Evolutionary conservation across 2,113 vertebrate genomes (phyloP), one percentile per base, ranked within the genome.

Genomic region (Pyrgilauda ruficollis): DNA sequence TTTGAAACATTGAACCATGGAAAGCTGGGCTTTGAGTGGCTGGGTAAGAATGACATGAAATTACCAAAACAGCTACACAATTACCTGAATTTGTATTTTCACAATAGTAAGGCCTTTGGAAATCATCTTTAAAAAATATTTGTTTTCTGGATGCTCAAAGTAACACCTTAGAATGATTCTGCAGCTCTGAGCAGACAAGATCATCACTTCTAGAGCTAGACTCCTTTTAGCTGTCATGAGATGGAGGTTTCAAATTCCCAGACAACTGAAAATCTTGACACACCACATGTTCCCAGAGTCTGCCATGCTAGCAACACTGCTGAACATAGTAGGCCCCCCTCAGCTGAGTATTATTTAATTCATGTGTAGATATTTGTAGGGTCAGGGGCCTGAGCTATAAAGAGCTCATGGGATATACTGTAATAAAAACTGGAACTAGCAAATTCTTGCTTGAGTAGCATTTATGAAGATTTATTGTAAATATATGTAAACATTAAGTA

Each of bases 401-500:
- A 85, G 63, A 75, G n/a, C 43, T 84, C 41, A 37, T 33, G 66
- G 44, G 44, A 72, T 74, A 89, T n/a, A 33, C 24, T 52, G 7
- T 64, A 67, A 87, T 74, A 89, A 89, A 92, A 90, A 52, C 30
- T 82, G 58, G 61, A 94, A 90, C 80, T 58, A 84, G 69, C 30
- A 89, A 88, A 95, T 87, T 92, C 90, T 92, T 95, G 61, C 73
- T 64, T 73, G 44, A 89, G 79, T 50, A 81, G 61, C 69, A 67
- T 87, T 94, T 83, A 79, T 66, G 41, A 94, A 89, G 62, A 81
- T 74, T 75, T 94, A 96, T 78, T 89, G 81, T 84, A 92, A 89
- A 87, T 91, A 49, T 75, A 86, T 92, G 90, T 86, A 96, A 93
- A 92, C 79, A 82, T 93, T 96, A 94, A 93, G 58, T 73, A 86